phyloP scores from a whole-genome alignment of 2,113 vertebrate genomes.

The Urocolius indicus region DNA sequence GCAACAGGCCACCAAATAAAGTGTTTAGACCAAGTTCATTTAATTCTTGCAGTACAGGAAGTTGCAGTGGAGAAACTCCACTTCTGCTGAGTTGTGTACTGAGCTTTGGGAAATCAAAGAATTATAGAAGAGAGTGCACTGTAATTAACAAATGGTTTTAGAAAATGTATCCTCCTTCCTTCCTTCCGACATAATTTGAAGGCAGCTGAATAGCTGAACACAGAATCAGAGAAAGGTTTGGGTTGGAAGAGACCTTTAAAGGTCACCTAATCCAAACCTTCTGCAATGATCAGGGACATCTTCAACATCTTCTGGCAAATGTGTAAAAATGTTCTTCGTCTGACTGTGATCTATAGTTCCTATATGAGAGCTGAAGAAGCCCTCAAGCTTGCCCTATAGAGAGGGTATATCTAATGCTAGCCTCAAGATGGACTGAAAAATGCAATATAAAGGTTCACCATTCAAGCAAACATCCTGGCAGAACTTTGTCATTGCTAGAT shows the following conservation, averaged over 20 bases:
- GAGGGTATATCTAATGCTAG: background rate
- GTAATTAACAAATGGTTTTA: background rate
- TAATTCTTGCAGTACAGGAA: background rate
- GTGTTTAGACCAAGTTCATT: background rate
- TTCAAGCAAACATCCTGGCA: background rate
- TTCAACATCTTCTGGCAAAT: background rate
- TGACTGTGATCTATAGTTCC: background rate
- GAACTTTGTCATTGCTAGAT: background rate
- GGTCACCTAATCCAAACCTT: background rate
- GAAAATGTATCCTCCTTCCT: background rate
- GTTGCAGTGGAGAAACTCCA: background rate
- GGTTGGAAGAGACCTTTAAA: background rate
- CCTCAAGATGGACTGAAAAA: background rate
- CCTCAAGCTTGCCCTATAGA: background rate
- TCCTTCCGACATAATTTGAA: background rate
- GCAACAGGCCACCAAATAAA: background rate
- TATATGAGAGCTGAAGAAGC: background rate
- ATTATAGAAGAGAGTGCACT: background rate
- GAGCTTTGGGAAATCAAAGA: background rate
- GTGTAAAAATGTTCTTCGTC: background rate
- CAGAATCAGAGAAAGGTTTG: background rate
- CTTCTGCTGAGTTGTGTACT: background rate
- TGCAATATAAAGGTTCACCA: fast-evolving
- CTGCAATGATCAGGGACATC: background rate
- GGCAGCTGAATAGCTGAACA: background rate